Base-by-base conservation (phyloP, 2,888 invertebrate genomes). In the Melieria omissa region DNA sequence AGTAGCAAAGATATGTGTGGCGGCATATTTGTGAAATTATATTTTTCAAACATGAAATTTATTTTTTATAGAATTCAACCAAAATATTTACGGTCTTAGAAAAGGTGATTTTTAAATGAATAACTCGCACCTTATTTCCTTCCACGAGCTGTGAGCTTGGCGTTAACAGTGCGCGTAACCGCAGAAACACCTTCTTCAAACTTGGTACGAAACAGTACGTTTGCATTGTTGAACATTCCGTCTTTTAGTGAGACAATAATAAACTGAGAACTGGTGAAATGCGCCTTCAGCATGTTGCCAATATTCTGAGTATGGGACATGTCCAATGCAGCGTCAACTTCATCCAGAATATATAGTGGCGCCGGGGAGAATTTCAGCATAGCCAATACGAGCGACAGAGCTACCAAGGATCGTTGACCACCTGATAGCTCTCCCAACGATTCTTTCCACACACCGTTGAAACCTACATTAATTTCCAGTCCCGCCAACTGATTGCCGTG, bases 161-260 rank as follows among this genome's bases (percentile, higher is more conserved):
- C 72, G 75, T 86, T 86, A 0, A 82, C 90, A 4, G 90, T 92
- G 75, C 95, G 90, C 46, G 91, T 90, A 49, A 99, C 94, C 5
- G 93, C 91, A 0, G 99, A 99, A 88, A 96, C 95, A 66, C 99
- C 99, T 88, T 99, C 98, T 45, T 95, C 92, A 87, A 99, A 98
- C 80, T 92, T 92, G 0, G 99, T 99, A 70, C 95, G 93, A 89
- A 96, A 99, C 70, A 99, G 88, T 42, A 99, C 98, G 88, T 99
- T 99, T 0, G 99, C 99, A 88, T 99, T 98, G 88, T 95, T 97
- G 89, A 99, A 99, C 97, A 99, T 99, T 45, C 99, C 99, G 86
- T 99, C 98, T 85, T 99, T 99, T 61, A 99, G 89, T 0, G 99
- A 99, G 1, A 99, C 99, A 75, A 99, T 94, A 79, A 99, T 95